Evolutionary conservation across 2,888 invertebrate species (phyloP).

Genomic region (Sphecodes monilicornis): DNA sequence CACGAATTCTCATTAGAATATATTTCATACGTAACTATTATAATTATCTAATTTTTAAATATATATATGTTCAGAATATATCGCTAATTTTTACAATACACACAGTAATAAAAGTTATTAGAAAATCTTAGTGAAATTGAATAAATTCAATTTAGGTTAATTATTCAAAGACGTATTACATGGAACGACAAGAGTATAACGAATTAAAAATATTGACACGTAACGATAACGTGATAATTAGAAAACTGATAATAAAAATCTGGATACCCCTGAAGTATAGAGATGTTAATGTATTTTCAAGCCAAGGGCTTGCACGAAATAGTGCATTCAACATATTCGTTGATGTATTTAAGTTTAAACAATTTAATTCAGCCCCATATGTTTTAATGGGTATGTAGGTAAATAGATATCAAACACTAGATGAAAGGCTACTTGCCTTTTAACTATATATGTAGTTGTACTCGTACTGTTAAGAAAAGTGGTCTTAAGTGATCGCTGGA

Average conservation of each 20-base stretch:
- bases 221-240: not conserved
- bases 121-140: not conserved
- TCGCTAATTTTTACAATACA: not conserved
- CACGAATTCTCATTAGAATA: constrained; percentile 1
- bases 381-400: constrained; percentile 11
- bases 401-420: constrained; percentile 9
- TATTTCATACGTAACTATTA: not conserved
- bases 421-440: constrained; percentile 40
- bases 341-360: constrained; percentile 19
- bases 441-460: constrained; percentile 27
- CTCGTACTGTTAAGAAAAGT: constrained; percentile 8
- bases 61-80: not conserved
- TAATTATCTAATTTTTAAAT: not conserved
- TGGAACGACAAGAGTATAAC: not conserved
- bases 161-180: not conserved
- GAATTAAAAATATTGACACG: not conserved
- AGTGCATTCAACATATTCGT: constrained; percentile 60
- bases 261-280: constrained; percentile 80
- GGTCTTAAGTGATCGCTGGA: constrained; percentile 33
- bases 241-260: constrained; percentile 40
- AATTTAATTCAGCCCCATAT: not conserved
- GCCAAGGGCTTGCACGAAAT: constrained; percentile 77
- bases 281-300: constrained; percentile 78
- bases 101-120: not conserved
- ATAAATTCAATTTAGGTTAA: not conserved